Conservation (phyloP, 2,113 vertebrate species). For the Rallus limicola region DNA sequence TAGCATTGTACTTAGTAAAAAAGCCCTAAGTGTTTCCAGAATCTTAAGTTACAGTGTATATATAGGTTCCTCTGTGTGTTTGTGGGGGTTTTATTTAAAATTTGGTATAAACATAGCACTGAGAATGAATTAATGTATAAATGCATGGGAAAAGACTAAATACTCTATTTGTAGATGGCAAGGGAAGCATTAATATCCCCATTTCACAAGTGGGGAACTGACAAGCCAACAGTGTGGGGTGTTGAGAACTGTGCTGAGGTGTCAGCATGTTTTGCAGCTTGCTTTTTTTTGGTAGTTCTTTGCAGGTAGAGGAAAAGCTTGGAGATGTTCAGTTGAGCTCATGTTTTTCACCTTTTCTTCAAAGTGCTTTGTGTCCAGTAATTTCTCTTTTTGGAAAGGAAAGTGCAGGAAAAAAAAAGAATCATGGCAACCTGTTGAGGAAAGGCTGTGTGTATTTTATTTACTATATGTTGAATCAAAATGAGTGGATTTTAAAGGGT, state of each 20-base stretch:
- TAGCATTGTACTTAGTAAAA: neutral
- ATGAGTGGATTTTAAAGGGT: neutral
- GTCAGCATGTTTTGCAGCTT: neutral
- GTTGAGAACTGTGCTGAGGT: neutral
- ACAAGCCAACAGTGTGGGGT: neutral
- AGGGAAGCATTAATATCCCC: neutral
- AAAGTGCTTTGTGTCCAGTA: neutral
- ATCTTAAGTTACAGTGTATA: neutral
- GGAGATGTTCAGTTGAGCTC: neutral
- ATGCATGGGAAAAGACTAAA: neutral
- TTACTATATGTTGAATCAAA: neutral
- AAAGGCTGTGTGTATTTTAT: neutral
- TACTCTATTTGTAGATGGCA: neutral
- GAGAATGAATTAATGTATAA: neutral
- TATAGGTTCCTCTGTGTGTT: neutral
- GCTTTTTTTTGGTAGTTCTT: neutral
- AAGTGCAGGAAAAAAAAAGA: neutral
- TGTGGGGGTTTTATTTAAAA: neutral
- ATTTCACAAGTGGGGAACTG: neutral
- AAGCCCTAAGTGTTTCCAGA: neutral
- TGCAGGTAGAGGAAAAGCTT: neutral
- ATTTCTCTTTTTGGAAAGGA: neutral
- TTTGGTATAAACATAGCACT: neutral
- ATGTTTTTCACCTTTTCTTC: neutral
- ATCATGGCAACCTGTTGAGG: neutral